phyloP scores from a whole-genome alignment of 92 coral and sea anemone species.

The Phenganax marumi region DNA sequence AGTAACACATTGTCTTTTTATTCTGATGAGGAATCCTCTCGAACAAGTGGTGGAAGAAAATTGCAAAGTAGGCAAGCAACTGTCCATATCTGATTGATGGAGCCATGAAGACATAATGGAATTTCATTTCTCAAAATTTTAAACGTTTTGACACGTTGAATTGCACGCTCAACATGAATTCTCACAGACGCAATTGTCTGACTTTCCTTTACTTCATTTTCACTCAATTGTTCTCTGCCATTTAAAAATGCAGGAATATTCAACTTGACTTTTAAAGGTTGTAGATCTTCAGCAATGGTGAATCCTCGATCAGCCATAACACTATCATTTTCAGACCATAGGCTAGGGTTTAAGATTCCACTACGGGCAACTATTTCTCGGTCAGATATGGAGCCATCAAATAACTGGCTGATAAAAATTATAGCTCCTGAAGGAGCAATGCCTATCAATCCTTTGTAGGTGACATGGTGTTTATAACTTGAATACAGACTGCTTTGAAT shows the following conservation, averaged over 20 bases:
- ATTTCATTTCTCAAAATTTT: conserved; percentile 42
- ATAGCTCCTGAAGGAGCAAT: conserved; percentile 44
- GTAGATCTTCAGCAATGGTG: conserved; percentile 33
- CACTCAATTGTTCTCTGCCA: conserved; percentile 39
- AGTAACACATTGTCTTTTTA: no score
- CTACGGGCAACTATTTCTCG: conserved; percentile 38
- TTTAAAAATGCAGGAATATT: conserved; percentile 57
- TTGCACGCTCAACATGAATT: conserved; percentile 63
- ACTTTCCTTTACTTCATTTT: conserved; percentile 40
- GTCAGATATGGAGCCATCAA: conserved; percentile 52
- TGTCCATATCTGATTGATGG: conserved; percentile 62
- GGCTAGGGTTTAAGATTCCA: conserved; percentile 30
- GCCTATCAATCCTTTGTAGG: conserved; percentile 38
- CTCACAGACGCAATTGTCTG: conserved; percentile 54
- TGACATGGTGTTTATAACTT: conserved; percentile 29
- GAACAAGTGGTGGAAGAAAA: background rate
- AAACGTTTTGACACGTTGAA: conserved; percentile 55
- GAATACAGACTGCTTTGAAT: conserved; percentile 22
- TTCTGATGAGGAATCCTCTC: no score
- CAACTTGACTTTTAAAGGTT: no score
- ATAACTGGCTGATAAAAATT: conserved; percentile 42
- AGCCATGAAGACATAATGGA: conserved; percentile 57
- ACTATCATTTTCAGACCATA: conserved; percentile 44
- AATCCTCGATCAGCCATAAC: conserved; percentile 60
- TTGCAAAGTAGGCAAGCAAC: conserved; percentile 46